These are phyloP conservation scores for Seira ritae DNA, from an alignment of 2,888 invertebrate genomes.

Conservation along the genomic window DNA sequence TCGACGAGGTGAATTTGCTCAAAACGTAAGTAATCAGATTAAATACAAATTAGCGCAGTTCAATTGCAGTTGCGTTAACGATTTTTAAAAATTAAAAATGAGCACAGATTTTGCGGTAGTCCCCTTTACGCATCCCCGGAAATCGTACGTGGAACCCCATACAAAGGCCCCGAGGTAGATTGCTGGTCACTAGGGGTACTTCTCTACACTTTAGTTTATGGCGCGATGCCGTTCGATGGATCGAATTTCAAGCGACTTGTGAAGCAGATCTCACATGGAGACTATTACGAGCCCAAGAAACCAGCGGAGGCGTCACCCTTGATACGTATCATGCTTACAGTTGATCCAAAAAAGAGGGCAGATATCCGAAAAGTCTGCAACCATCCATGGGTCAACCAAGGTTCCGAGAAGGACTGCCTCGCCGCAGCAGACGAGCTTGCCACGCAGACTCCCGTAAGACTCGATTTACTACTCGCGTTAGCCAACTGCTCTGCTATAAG, in stretches of 20 bases:
- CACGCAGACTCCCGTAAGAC: slow-evolving; percentile 91
- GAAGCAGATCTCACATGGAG: slow-evolving; percentile 96
- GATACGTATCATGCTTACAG: slow-evolving; percentile 95
- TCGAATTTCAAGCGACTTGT: slow-evolving; percentile 88
- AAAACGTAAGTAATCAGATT: too few species aligned
- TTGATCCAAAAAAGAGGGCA: slow-evolving; percentile 91
- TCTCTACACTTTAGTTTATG: slow-evolving; percentile 95
- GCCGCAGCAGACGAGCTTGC: slow-evolving; percentile 92
- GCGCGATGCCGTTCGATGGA: slow-evolving; percentile 96
- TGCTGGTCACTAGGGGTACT: slow-evolving; percentile 96
- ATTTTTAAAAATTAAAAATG: too few species aligned
- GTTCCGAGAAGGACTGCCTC: slow-evolving; percentile 87
- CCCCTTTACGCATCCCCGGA: slow-evolving; percentile 98
- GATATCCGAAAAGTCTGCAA: slow-evolving; percentile 95
- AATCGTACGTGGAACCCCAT: slow-evolving; percentile 91
- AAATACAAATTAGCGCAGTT: too few species aligned
- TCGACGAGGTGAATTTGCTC: slow-evolving; percentile 89
- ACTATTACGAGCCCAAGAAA: slow-evolving; percentile 96
- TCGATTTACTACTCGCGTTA: slow-evolving; percentile 90
- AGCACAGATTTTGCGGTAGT: slow-evolving; percentile 97
- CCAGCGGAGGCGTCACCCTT: slow-evolving; percentile 95
- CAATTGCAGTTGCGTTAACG: too few species aligned
- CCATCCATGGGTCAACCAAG: slow-evolving; percentile 94
- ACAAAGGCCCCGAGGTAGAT: slow-evolving; percentile 92
- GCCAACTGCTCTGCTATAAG: slow-evolving; percentile 80